Percentiles rank a stretch among this genome's conserved stretches.
phyloP scores from a whole-genome alignment of 2,797 vertebrate genomes.

The Erethizon dorsatum region DNA sequence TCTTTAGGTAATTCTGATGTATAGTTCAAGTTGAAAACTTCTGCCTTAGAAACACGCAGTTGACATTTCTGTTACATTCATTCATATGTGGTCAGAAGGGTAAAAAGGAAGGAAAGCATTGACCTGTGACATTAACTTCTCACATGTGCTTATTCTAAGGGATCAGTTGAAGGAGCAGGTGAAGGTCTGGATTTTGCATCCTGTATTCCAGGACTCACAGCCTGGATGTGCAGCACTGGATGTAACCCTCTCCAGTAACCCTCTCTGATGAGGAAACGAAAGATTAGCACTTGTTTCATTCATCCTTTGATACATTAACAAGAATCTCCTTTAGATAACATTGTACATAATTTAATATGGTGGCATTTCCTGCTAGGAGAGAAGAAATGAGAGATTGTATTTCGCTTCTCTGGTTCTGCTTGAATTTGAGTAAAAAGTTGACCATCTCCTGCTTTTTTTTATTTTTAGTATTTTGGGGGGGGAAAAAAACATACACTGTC shows the following conservation, averaged over 20 bases:
- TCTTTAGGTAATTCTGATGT: background rate
- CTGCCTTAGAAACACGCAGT: background rate
- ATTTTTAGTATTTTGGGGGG: constrained; percentile 55
- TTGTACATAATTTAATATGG: constrained; percentile 11
- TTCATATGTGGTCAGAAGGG: background rate
- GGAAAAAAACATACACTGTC: background rate
- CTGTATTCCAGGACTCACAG: fast-evolving
- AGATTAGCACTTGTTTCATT: constrained; percentile 29
- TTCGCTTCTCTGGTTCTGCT: constrained; percentile 47
- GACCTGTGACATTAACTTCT: background rate
- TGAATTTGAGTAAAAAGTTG: constrained; percentile 46
- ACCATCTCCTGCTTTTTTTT: background rate
- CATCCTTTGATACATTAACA: background rate
- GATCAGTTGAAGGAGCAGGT: background rate
- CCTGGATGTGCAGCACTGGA: background rate
- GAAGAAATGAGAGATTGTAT: background rate
- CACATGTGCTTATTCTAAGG: background rate
- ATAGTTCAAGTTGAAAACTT: background rate
- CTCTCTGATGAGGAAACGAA: constrained; percentile 23
- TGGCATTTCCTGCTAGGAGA: constrained; percentile 16
- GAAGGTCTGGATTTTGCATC: background rate
- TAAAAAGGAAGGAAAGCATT: background rate
- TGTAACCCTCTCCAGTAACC: background rate
- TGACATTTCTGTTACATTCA: background rate
- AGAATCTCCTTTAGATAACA: constrained; percentile 24